Evolutionary conservation across 2,797 vertebrate genomes (phyloP).

Genomic region (Falco columbarius): DNA sequence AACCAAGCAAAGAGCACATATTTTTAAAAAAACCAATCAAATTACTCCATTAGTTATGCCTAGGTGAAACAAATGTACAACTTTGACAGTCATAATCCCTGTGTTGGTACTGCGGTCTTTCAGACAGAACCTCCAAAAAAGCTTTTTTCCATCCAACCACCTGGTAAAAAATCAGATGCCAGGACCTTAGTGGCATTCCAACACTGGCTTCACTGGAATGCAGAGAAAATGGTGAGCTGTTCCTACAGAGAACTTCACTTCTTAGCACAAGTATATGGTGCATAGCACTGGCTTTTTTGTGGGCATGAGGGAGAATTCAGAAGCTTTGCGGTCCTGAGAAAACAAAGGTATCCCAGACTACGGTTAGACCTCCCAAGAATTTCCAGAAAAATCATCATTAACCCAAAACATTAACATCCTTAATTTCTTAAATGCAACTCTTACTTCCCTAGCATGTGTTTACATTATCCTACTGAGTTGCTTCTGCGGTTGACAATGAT

Average conservation of each 20-base stretch:
- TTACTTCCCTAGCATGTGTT: not conserved
- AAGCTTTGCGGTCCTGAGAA: not conserved
- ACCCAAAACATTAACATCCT: not conserved
- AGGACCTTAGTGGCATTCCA: not conserved
- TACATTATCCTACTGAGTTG: not conserved
- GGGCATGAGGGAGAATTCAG: not conserved
- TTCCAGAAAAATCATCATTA: not conserved
- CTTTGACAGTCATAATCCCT: not conserved
- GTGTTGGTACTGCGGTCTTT: not conserved
- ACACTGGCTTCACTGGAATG: not conserved
- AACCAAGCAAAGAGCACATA: rapidly evolving
- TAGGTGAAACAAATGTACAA: not conserved
- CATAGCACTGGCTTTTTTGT: not conserved
- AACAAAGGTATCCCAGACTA: not conserved
- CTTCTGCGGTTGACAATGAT: not conserved
- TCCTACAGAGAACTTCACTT: not conserved
- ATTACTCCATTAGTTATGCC: not conserved
- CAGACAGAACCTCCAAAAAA: not conserved
- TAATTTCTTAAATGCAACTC: not conserved
- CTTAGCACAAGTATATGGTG: not conserved
- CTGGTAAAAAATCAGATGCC: not conserved
- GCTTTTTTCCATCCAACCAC: not conserved
- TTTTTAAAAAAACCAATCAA: not conserved
- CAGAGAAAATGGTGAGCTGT: not conserved
- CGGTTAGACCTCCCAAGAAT: not conserved